Evolutionary conservation across 2,888 invertebrate species (phyloP).

Genomic region (Drosophila setosimentum): DNA sequence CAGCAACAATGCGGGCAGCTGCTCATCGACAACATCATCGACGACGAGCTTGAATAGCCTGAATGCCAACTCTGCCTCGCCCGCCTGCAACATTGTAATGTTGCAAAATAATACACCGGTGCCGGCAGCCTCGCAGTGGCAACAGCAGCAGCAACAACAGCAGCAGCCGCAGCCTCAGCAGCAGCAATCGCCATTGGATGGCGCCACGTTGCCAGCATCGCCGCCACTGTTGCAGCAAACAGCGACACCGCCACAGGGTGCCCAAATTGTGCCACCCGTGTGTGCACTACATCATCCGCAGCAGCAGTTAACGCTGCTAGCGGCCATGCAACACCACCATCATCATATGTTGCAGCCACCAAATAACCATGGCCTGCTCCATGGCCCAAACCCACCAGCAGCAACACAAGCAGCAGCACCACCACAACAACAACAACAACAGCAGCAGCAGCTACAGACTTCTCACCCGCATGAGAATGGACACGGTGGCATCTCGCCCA

Average conservation of each 20-base stretch:
- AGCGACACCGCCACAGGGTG: slow-evolving; percentile 81
- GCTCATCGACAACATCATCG: slow-evolving; percentile 71
- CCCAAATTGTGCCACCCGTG: slow-evolving; percentile 82
- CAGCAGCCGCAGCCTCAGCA: slow-evolving; percentile 54
- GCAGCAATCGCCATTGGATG: slow-evolving; percentile 80
- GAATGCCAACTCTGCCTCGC: slow-evolving; percentile 54
- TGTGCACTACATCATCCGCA: slow-evolving; percentile 83
- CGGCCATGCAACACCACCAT: slow-evolving; percentile 83
- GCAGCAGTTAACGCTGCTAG: slow-evolving; percentile 61
- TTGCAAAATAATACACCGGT: slow-evolving; percentile 59
- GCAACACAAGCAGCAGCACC: slow-evolving; percentile 43
- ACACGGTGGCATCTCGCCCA: slow-evolving; percentile 63
- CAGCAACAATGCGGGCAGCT: slow-evolving; percentile 68
- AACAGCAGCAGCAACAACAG: slow-evolving; percentile 56
- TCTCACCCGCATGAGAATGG: slow-evolving; percentile 72
- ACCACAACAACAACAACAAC: slow-evolving; percentile 47
- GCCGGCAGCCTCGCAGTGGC: slow-evolving; percentile 48
- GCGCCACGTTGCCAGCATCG: slow-evolving; percentile 79
- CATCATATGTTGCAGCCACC: slow-evolving; percentile 64
- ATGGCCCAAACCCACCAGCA: slow-evolving; percentile 52
- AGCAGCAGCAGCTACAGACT: slow-evolving; percentile 48
- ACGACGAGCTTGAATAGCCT: slow-evolving; percentile 73
- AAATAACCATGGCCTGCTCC: slow-evolving; percentile 36
- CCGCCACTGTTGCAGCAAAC: slow-evolving; percentile 83
- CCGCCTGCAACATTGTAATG: slow-evolving; percentile 74